Base-by-base conservation (phyloP, 2,888 invertebrate species). In the Chymomyza amoena region DNA sequence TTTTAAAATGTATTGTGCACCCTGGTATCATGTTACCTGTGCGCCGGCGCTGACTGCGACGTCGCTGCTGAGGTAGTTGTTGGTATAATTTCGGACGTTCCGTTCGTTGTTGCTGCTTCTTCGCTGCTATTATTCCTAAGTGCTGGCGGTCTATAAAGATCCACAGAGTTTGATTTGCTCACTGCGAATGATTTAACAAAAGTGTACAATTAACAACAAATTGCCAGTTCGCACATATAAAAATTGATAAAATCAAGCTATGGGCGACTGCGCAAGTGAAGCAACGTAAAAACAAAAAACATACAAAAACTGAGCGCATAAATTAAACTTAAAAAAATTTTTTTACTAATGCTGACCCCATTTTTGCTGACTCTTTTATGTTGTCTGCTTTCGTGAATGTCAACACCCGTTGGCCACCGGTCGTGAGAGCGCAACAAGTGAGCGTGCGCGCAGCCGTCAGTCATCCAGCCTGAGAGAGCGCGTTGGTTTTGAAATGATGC, bases 111-210 rank as follows among this genome's bases (percentile, higher is more conserved):
- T 57, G 54, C 61, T 51, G 69, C 66, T 56, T 76, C 69, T 62
- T 78, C 80, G 64, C 66, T 79, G 66, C 76, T 80, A 57, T 77
- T 80, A 68, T 88, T 88, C 72, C 93, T 92, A 56, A 92, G 91
- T 60, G 93, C 93, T 69, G 93, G 93, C 72, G 93, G 93, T 76
- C 93, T 90, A 83, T 93, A 93, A 66, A 93, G 92, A 81, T 92
- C 92, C 67, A 92, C 91, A 60, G 92, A 89, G 75, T 89, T 88
- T 59, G 90, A 87, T 84, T 90, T 90, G 73, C 80, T 83, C 68
- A 89, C 91, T 90, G 69, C 32, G 70, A 76, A 66, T 51, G 50
- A 18, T 6, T 52, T n/a, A 50, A 65, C 18, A 57, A 51, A 64
- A 52, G 61, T 64, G 64, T 61, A 68, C 50, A 66, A 69, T 61